Conservation (phyloP, 92 coral and sea anemone genomes). For the Virgularia gustaviana region DNA sequence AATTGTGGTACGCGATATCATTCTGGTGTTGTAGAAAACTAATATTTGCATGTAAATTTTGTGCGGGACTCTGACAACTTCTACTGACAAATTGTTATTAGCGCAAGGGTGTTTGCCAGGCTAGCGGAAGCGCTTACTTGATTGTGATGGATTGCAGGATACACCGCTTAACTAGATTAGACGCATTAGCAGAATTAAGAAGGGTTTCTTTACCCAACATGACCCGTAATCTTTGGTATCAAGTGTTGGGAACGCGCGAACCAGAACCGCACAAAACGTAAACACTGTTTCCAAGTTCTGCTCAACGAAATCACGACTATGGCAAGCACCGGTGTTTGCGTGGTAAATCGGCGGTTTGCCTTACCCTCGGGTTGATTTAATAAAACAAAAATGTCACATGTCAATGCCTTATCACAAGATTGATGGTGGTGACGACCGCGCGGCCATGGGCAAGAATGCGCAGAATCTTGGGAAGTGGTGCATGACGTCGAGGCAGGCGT, state of each 20-base stretch:
- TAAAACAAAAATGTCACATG: conserved; percentile 24
- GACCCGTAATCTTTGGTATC: too few relatives aligned
- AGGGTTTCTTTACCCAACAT: conserved; percentile 9
- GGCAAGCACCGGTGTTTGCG: conserved; percentile 38
- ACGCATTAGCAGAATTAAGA: conserved; percentile 38
- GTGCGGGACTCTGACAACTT: too few relatives aligned
- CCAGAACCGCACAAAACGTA: too few relatives aligned
- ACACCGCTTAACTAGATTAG: conserved; percentile 36
- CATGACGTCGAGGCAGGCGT: conserved; percentile 42
- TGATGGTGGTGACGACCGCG: conserved; percentile 31
- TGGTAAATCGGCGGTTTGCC: conserved; percentile 30
- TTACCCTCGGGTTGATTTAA: conserved; percentile 39
- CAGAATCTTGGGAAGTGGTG: conserved; percentile 36
- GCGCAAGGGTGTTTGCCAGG: conserved; percentile 30
- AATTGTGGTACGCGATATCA: too few relatives aligned
- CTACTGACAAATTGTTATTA: conserved; percentile 41
- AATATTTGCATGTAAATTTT: too few relatives aligned
- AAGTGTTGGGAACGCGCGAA: too few relatives aligned
- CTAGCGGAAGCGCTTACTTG: conserved; percentile 36
- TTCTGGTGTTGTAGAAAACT: too few relatives aligned
- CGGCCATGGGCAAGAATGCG: conserved; percentile 24
- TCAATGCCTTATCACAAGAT: conserved; percentile 43
- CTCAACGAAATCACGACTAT: too few relatives aligned
- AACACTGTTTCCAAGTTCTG: too few relatives aligned
- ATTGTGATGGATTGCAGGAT: conserved; percentile 41